phyloP scores from a whole-genome alignment of 2,113 vertebrate genomes.

The Austrofundulus limnaeus region DNA sequence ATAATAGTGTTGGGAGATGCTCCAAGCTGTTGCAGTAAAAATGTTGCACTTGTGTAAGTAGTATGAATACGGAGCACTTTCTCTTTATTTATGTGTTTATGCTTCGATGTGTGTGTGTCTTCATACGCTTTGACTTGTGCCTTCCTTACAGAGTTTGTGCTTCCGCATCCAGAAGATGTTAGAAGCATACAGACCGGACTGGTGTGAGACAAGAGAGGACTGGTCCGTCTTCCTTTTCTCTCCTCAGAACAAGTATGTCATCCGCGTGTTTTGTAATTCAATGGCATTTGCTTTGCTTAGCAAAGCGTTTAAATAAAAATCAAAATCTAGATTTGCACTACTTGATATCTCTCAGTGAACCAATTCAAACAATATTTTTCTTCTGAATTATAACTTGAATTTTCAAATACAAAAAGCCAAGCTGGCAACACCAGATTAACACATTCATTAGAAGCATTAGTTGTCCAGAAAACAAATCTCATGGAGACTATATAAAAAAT shows the following conservation, averaged over 20 bases:
- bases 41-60: slow-evolving; percentile 61
- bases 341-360: too few species aligned
- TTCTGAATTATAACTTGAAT: too few species aligned
- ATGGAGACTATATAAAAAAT: neutral
- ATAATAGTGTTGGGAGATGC: slow-evolving; percentile 56
- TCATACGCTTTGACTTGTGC: slow-evolving; percentile 1
- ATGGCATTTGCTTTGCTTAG: too few species aligned
- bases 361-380: too few species aligned
- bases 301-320: too few species aligned
- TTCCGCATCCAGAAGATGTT: slow-evolving; percentile 98
- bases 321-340: too few species aligned
- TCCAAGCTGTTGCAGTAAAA: slow-evolving; percentile 56
- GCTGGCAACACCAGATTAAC: too few species aligned
- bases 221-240: slow-evolving; percentile 97
- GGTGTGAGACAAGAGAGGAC: slow-evolving; percentile 85
- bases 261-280: too few species aligned
- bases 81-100: slow-evolving; percentile 3
- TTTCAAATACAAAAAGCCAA: too few species aligned
- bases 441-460: too few species aligned
- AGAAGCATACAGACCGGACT: slow-evolving; percentile 93
- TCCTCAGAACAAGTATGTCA: slow-evolving; percentile 89
- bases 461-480: too few species aligned
- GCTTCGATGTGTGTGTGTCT: neutral
- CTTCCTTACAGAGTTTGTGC: slow-evolving; percentile 85
- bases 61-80: slow-evolving; percentile 37